Base-by-base conservation (phyloP, 1,140 invertebrate genomes). In the Saccostrea cuccullata region DNA sequence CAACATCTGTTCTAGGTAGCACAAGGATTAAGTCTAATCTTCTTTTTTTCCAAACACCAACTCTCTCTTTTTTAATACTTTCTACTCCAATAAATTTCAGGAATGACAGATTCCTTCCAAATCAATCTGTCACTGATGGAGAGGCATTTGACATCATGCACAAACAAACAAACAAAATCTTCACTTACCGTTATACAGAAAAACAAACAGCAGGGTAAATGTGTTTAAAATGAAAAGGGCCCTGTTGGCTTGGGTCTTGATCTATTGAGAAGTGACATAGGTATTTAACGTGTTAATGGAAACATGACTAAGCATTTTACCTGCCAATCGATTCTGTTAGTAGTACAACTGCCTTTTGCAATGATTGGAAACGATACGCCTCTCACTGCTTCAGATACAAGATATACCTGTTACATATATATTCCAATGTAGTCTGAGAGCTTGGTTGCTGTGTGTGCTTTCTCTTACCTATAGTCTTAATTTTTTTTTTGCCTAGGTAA, bases 201-300 rank as follows among this genome's bases (percentile, higher is more conserved):
- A 36, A 26, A 36, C 26, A 30, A 36, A 36, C 70, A 77, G 70
- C 26, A 30, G 26, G 36, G 70, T 77, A 26, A 36, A 36, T 77
- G 11, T 30, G 26, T 77, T 77, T 77, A 77, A 77, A 77, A 77
- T 77, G 70, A 77, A 77, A 77, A 77, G 23, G 23, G 26, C 26
- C 26, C 23, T 77, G 70, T 30, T 67, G 60, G 60, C 60, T 36
- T 12, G 15, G 30, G 23, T 30, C 70, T 77, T 26, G 70, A 36
- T 77, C 70, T 77, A 77, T 77, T 77, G 70, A 36, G 70, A 77
- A 77, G 70, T 77, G 70, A 77, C 70, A 77, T 77, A 77, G 70
- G 70, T 77, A 77, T 77, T 77, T 77, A 77, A 77, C 70, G 70
- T 77, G 70, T 77, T 77, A 77, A 77, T 77, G 70, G 70, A 77